Percentiles rank a stretch among this genome's conserved stretches.
phyloP scores from a whole-genome alignment of 1,140 invertebrate species.

The Macrotrachela quadricornifera region DNA sequence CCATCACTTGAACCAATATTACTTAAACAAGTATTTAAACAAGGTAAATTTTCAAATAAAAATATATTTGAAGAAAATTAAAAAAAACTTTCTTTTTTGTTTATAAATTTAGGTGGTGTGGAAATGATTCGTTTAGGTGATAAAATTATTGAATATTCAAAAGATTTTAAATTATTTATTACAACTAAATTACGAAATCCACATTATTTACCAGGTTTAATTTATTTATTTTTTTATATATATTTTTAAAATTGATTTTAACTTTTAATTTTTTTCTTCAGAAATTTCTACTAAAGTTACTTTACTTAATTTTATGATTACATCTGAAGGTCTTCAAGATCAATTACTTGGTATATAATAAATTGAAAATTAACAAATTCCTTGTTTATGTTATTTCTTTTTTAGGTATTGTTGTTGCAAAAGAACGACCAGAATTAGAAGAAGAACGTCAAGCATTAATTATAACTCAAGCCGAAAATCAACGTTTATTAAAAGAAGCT shows the following conservation, averaged over 20 bases:
- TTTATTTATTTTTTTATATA: no score
- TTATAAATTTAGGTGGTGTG: conserved; percentile 14
- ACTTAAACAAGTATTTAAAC: conserved; percentile 27
- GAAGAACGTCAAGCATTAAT: conserved; percentile 29
- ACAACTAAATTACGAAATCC: conserved; percentile 30
- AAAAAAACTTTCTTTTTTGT: not conserved
- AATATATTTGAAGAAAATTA: not conserved
- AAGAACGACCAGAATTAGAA: conserved; percentile 31
- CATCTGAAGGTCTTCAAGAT: conserved; percentile 31
- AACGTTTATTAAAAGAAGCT: conserved; percentile 28
- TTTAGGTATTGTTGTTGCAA: conserved; percentile 31
- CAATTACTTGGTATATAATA: no score
- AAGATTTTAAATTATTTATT: conserved; percentile 29
- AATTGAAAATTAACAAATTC: no score
- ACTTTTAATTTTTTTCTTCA: no score
- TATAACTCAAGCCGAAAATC: conserved; percentile 28
- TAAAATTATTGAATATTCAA: conserved; percentile 26
- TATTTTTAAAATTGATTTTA: no score
- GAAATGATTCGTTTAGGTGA: conserved; percentile 21
- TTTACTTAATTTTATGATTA: conserved; percentile 33
- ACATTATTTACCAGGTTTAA: conserved; percentile 21
- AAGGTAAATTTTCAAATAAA: conserved; percentile 9
- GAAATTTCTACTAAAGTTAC: conserved; percentile 32
- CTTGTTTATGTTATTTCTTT: no score
- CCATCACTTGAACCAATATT: conserved; percentile 27